These are phyloP conservation scores for Plebejus melissa DNA, from an alignment of 2,888 invertebrate species.

Conservation along the genomic window DNA sequence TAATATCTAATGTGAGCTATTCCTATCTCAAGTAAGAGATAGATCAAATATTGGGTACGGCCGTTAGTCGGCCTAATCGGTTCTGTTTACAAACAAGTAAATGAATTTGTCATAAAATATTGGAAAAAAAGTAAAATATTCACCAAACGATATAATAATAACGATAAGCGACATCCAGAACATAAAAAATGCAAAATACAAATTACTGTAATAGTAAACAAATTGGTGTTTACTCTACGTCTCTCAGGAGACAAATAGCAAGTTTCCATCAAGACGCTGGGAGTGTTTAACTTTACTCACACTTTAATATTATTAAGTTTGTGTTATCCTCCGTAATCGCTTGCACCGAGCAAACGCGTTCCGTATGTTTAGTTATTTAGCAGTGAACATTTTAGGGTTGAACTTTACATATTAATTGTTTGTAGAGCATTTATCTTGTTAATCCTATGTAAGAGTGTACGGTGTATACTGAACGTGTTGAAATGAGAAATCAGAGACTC, in stretches of 20 bases:
- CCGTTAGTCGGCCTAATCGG: too few relatives aligned
- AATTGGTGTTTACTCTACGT: not conserved
- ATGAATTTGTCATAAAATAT: too few relatives aligned
- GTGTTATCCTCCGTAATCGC: slow-evolving; percentile 23
- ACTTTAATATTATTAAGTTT: slow-evolving; percentile 25
- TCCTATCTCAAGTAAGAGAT: too few relatives aligned
- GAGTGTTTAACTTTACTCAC: slow-evolving; percentile 5
- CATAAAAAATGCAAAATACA: not conserved
- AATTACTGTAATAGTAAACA: not conserved
- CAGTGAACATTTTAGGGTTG: not conserved
- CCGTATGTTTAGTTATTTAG: slow-evolving; percentile 11
- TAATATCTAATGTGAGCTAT: too few relatives aligned
- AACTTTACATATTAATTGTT: slow-evolving; percentile 22
- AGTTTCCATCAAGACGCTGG: slow-evolving; percentile 11
- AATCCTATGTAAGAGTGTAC: not conserved
- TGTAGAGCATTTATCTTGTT: not conserved
- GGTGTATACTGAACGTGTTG: not conserved
- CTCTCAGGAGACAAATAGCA: slow-evolving; percentile 1
- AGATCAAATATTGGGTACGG: too few relatives aligned
- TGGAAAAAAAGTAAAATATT: too few relatives aligned
- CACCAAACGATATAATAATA: too few relatives aligned
- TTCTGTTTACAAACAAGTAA: too few relatives aligned
- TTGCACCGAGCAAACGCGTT: not conserved
- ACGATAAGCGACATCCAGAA: not conserved
- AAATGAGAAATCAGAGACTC: not conserved